Percentiles rank a stretch among this genome's conserved stretches.
Conservation (phyloP, 2,113 vertebrate species). For the Struthidea cinerea region DNA sequence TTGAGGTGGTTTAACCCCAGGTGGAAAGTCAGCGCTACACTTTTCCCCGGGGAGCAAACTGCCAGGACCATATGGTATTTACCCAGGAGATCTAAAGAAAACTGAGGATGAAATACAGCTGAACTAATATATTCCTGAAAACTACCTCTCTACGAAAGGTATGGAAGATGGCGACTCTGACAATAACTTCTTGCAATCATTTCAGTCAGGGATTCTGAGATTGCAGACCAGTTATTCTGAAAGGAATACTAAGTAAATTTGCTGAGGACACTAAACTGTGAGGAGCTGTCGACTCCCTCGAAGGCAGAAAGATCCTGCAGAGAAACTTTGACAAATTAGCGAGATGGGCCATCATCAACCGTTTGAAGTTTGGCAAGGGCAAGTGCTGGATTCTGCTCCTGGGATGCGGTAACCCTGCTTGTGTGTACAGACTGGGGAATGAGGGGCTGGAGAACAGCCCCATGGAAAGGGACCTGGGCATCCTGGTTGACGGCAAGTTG, state of each 20-base stretch:
- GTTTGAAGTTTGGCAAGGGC: neutral
- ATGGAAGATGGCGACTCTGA: neutral
- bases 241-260: neutral
- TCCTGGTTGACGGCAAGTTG: rapidly evolving
- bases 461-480: neutral
- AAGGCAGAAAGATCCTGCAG: neutral
- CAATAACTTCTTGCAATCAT: neutral
- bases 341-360: neutral
- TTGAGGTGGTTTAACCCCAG: neutral
- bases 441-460: neutral
- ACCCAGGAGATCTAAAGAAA: neutral
- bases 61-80: slow-evolving; percentile 10
- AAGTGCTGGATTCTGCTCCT: neutral
- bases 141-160: neutral
- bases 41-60: neutral
- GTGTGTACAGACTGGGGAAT: neutral
- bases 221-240: neutral
- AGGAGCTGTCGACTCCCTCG: rapidly evolving
- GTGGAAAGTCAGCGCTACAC: neutral
- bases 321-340: too few relatives aligned
- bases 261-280: neutral
- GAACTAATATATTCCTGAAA: neutral
- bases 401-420: neutral
- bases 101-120: slow-evolving; percentile 13
- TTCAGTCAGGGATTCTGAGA: neutral